Evolutionary conservation across 2,888 invertebrate species (phyloP).

Genomic region (Tryphoninae sp.): DNA sequence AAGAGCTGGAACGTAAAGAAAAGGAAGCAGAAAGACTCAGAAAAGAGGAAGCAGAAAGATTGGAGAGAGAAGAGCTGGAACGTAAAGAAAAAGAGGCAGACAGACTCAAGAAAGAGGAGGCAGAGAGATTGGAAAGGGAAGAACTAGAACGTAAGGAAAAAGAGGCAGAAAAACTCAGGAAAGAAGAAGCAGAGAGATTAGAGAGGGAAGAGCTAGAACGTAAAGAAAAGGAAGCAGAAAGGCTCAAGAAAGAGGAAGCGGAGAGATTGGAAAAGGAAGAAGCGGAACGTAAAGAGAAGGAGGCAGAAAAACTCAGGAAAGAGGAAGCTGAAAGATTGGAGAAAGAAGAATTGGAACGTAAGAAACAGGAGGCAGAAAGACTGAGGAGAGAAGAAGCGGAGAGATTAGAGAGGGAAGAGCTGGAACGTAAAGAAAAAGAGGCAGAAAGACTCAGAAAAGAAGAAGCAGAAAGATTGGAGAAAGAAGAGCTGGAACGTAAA

Average conservation of each 20-base stretch:
- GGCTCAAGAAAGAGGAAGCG: conserved; percentile 75
- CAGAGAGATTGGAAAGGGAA: conserved; percentile 67
- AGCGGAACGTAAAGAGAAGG: conserved; percentile 43
- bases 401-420: conserved; percentile 70
- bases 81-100: conserved; percentile 61
- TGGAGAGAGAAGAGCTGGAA: conserved; percentile 62
- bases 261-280: conserved; percentile 60
- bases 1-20: conserved; percentile 55
- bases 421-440: conserved; percentile 72
- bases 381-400: conserved; percentile 71
- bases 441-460: conserved; percentile 25
- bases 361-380: conserved; percentile 67
- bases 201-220: conserved; percentile 55
- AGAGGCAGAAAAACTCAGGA: conserved; percentile 59
- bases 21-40: conserved; percentile 50
- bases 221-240: conserved; percentile 63
- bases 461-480: conserved; percentile 41
- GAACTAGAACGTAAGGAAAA: conserved; percentile 76
- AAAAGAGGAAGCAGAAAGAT: conserved; percentile 47
- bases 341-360: conserved; percentile 54
- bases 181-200: conserved; percentile 51
- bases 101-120: conserved; percentile 73
- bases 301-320: conserved; percentile 48
- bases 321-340: conserved; percentile 58
- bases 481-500: conserved; percentile 57